These are phyloP conservation scores for Noctua comes DNA, from an alignment of 2,888 invertebrate genomes.

Conservation along the genomic window DNA sequence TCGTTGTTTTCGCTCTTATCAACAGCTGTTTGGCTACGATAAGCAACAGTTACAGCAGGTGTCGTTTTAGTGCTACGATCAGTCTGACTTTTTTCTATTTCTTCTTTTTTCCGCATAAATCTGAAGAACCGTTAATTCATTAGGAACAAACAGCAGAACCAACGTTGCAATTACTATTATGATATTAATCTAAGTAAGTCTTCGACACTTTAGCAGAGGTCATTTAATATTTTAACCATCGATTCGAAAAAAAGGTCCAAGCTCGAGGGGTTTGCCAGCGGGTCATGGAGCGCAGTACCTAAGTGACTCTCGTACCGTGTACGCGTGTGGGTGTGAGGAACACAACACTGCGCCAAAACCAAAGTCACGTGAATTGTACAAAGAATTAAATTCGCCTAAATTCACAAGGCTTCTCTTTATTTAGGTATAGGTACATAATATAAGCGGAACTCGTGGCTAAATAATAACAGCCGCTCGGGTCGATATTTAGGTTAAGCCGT, in stretches of 20 bases:
- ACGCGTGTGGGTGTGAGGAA: background rate
- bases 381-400: background rate
- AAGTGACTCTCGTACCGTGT: background rate
- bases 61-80: conserved; percentile 21
- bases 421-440: background rate
- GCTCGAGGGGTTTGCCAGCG: background rate
- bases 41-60: background rate
- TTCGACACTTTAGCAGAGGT: background rate
- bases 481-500: too few relatives aligned
- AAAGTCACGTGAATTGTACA: background rate
- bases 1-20: conserved; percentile 75
- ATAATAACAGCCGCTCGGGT: too few relatives aligned
- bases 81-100: conserved; percentile 72
- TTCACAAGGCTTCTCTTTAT: background rate
- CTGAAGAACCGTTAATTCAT: conserved; percentile 59
- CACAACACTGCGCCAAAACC: background rate
- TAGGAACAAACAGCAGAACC: background rate
- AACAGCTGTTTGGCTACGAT: conserved; percentile 26
- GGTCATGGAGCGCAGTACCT: background rate
- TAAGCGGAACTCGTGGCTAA: too few relatives aligned
- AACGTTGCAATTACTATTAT: background rate
- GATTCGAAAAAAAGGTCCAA: background rate
- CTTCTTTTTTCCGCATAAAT: conserved; percentile 80
- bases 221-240: background rate
- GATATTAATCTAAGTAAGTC: background rate